Percentiles rank a stretch among this genome's conserved stretches.
Conservation (phyloP, 2,888 invertebrate genomes). For the Amorpha juglandis region DNA sequence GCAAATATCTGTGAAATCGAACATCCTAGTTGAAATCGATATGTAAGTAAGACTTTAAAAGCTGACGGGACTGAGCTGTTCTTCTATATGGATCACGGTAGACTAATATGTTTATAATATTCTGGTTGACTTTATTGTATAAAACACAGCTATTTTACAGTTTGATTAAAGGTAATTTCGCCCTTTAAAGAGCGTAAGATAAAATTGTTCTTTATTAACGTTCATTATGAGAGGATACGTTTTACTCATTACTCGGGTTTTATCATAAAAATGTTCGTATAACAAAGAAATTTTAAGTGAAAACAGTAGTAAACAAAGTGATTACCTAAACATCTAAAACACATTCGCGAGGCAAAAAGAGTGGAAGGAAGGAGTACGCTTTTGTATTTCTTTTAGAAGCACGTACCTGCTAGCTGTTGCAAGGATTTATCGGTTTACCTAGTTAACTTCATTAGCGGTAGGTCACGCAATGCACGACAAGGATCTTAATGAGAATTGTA, state of each 20-base stretch:
- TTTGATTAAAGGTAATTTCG: too few relatives aligned
- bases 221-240: neutral
- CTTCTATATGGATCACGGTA: neutral
- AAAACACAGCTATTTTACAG: too few relatives aligned
- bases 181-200: too few relatives aligned
- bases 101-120: too few relatives aligned
- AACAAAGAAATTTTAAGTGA: neutral
- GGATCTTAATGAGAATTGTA: conserved; percentile 56
- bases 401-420: conserved; percentile 17
- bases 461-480: conserved; percentile 42
- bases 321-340: conserved; percentile 15
- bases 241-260: neutral
- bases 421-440: conserved; percentile 23
- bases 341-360: neutral
- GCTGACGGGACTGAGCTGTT: conserved; percentile 27
- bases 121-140: too few relatives aligned
- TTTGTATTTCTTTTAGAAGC: neutral
- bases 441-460: conserved; percentile 46
- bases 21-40: conserved; percentile 58
- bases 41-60: conserved; percentile 31
- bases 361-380: conserved; percentile 11
- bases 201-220: too few relatives aligned
- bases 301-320: neutral
- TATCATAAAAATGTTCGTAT: neutral
- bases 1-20: conserved; percentile 72